Evolutionary conservation across 1,140 invertebrate species (phyloP), one percentile per base, ranked within the genome.

Genomic region (Zeugodacus cucurbitae): DNA sequence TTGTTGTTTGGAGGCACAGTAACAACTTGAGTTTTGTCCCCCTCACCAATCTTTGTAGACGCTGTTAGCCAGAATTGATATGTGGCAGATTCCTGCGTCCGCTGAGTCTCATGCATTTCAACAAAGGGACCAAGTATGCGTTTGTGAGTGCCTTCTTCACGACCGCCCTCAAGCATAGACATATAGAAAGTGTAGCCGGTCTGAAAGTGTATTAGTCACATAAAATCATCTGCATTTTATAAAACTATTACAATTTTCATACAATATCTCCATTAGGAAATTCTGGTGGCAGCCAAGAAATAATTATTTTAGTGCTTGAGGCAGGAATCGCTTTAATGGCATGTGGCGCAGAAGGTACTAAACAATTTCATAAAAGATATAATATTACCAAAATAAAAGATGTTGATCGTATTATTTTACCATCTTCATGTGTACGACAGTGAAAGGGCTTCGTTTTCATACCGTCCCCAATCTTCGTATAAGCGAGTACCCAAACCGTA

Each of bases 381-480:
- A 3, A 54, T 54, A 4, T 54, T 17, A 54, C 20, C 14, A 17
- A 57, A 41, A 78, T 29, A 44, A 29, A 41, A 87, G 20, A 37
- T n/a, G 17, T 37, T n/a, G 32, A 62, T 67, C 29, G 26, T 6
- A 17, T 11, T 20, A 32, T 82, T 91, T 94, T 95, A 98, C 97
- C 96, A 94, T 98, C 98, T 95, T 99, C 97, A 90, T 98, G 96
- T 29, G 98, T 99, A 89, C 96, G 96, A 91, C 98, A 98, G 92
- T 96, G 97, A 64, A 98, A 95, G 1, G 97, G 96, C 26, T 95
- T 94, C 86, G 97, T 98, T 87, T 96, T 94, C 22, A 97, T 96
- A 6, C 98, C 98, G 93, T 98, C 97, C 2, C 98, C 98, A 74
- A 97, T 97, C 74, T 96, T 95, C 3, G 98, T 99, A 93, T 96